These are phyloP conservation scores for Congeria kusceri DNA, from an alignment of 2,888 invertebrate genomes.

Conservation along the genomic window DNA sequence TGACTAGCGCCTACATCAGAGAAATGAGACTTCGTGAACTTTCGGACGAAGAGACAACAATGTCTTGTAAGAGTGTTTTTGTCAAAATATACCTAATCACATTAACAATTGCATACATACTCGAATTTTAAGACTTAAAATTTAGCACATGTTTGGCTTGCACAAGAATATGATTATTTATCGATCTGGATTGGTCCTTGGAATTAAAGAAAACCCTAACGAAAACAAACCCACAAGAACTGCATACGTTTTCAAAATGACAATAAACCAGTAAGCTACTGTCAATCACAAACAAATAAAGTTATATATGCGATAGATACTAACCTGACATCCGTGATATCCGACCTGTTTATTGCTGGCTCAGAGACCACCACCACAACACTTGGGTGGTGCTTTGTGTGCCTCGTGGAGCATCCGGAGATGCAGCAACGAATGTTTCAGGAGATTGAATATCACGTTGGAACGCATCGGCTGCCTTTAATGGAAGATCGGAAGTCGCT, in stretches of 20 bases:
- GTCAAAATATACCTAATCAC: no score
- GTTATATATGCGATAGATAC: no score
- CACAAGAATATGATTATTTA: no score
- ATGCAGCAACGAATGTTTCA: constrained; percentile 75
- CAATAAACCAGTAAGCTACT: no score
- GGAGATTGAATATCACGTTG: constrained; percentile 80
- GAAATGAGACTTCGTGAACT: constrained; percentile 38
- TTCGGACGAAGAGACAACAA: constrained; percentile 27
- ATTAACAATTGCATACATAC: no score
- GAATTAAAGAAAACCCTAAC: no score
- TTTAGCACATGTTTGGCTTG: no score
- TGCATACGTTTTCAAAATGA: no score
- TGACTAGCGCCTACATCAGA: constrained; percentile 59
- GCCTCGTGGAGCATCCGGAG: constrained; percentile 92
- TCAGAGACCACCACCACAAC: constrained; percentile 92
- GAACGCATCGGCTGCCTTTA: constrained; percentile 61
- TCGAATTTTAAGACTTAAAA: no score
- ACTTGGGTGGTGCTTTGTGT: constrained; percentile 93
- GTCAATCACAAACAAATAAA: no score
- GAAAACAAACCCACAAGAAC: no score
- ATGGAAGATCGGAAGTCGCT: constrained; percentile 61
- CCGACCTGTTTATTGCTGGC: constrained; percentile 70
- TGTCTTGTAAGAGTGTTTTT: neutral
- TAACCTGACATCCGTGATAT: constrained; percentile 45
- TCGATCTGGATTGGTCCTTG: no score